Conservation (phyloP, 2,113 vertebrate genomes). For the Glareola pratincola region DNA sequence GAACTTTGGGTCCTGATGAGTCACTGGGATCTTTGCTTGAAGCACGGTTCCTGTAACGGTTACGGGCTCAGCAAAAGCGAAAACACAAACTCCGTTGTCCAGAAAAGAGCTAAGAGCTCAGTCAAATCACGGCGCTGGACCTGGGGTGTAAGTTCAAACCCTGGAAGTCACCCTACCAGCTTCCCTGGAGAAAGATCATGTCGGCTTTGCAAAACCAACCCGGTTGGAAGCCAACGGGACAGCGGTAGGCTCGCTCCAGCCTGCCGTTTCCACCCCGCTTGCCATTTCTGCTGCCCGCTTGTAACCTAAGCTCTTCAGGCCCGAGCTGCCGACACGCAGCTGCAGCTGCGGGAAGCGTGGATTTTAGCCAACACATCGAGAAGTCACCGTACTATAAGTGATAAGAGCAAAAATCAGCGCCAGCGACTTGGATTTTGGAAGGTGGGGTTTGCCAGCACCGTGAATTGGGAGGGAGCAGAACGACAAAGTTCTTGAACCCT, state of each 20-base stretch:
- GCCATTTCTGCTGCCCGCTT: fast-evolving
- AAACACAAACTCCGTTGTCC: fast-evolving
- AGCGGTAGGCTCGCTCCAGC: fast-evolving
- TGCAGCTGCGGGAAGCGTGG: fast-evolving
- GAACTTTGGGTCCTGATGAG: background rate
- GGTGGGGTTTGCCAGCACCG: fast-evolving
- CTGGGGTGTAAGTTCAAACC: background rate
- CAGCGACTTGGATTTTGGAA: background rate
- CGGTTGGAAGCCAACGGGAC: background rate
- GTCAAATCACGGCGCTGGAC: background rate
- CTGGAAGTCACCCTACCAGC: background rate
- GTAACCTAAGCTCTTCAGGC: fast-evolving
- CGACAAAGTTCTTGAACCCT: fast-evolving
- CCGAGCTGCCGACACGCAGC: fast-evolving
- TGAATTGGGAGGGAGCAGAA: background rate
- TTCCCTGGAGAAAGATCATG: fast-evolving
- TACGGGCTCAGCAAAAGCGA: background rate
- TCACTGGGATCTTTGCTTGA: background rate
- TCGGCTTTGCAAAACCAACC: background rate
- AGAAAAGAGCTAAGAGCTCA: background rate
- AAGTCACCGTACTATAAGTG: fast-evolving
- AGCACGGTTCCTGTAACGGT: fast-evolving
- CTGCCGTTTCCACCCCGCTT: fast-evolving
- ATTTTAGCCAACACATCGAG: background rate
- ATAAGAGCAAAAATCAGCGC: background rate